A percentile compares a stretch with the other conserved stretches of the same genome.
phyloP scores from a whole-genome alignment of 2,113 vertebrate genomes.

The Phalacrocorax pelagicus region DNA sequence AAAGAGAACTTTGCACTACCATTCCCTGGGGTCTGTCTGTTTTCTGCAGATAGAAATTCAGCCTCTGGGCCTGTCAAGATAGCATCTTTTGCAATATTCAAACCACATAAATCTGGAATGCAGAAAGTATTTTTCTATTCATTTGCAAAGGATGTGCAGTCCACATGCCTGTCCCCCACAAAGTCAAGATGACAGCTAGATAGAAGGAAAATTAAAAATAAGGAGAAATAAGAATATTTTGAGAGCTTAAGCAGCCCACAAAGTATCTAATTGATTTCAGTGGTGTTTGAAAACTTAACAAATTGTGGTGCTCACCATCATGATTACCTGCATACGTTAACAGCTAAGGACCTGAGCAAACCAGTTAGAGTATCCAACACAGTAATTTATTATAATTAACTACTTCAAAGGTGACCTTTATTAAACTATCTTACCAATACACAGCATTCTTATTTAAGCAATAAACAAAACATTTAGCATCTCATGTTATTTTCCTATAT shows the following conservation, averaged over 20 bases:
- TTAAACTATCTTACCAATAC: not conserved
- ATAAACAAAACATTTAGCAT: not conserved
- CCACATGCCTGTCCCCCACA: not conserved
- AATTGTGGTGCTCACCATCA: not conserved
- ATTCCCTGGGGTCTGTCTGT: not conserved
- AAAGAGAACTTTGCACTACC: not conserved
- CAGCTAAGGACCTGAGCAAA: not conserved
- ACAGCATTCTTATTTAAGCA: not conserved
- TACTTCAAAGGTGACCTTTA: slow-evolving; percentile 56
- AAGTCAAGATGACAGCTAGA: not conserved
- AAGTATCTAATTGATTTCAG: not conserved
- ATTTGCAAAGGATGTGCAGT: not conserved
- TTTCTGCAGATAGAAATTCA: slow-evolving; percentile 13
- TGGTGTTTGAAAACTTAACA: slow-evolving; percentile 31
- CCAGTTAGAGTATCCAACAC: slow-evolving; percentile 19
- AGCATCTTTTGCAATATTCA: slow-evolving; percentile 25
- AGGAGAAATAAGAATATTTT: not conserved
- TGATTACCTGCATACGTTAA: slow-evolving; percentile 9
- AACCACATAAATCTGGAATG: not conserved
- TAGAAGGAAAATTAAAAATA: not conserved
- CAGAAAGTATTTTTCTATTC: not conserved
- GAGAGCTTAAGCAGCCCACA: not conserved
- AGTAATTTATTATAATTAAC: slow-evolving; percentile 45
- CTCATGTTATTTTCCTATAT: not conserved
- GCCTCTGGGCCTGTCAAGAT: not conserved